Evolutionary conservation across 2,113 vertebrate species (phyloP), one percentile per base, ranked within the genome.

Genomic region (Isichthys henryi): DNA sequence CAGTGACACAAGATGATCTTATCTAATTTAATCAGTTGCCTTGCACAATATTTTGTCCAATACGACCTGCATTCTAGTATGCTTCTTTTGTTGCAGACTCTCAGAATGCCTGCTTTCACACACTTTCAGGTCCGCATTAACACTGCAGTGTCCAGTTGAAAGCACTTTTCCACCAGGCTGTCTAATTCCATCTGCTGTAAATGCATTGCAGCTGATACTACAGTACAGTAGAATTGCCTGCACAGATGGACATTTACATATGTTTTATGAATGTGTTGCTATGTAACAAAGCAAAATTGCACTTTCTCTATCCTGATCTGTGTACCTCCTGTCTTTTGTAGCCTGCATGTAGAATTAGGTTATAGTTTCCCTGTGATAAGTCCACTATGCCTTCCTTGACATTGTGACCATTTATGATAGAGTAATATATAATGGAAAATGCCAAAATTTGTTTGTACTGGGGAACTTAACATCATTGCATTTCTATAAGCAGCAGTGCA

Each of bases 1-100:
- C 84, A 50, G 39, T 39, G 9, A 35, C 56, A 43, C 21, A n/a
- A 90, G 89, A 91, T 90, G 91, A 90, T 91, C 4, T 35, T 35
- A 27, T 35, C 3, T 15, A 6, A 8, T 77, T 77, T 35, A 77
- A 77, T 77, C 5, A 15, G 70, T 17, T 39, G 70, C 13, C 35
- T 5, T 17, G 10, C 31, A 77, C 39, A 77, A 39, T 77, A 77
- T 39, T 31, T 35, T 27, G 9, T 66, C 2, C n/a, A 0, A 66
- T 66, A 5, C 13, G 2, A 80, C 35, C 13, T 80, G 74, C 74
- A 21, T 80, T 80, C 13, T 80, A 35, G 39, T 39, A 39, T 39
- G 39, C 2, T 35, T 39, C 31, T 77, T 43, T 80, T 13, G n/a
- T 15, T 21, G 15, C 5, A 8, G 17, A 43, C 74, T 43, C 13